A percentile compares a stretch with the other conserved stretches of the same genome.
These are phyloP conservation scores for Papilio machaon DNA, from an alignment of 1,140 invertebrate species.

Conservation along the genomic window DNA sequence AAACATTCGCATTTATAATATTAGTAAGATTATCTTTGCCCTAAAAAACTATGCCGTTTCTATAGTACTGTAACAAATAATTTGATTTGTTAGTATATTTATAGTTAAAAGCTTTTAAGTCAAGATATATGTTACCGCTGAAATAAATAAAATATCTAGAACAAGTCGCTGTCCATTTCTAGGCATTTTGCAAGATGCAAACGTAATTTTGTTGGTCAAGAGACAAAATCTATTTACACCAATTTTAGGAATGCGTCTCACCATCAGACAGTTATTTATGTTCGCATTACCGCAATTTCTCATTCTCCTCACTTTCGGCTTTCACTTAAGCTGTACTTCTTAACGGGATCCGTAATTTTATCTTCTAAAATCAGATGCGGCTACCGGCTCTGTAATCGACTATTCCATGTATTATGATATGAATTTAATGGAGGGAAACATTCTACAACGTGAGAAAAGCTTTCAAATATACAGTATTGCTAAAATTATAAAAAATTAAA, in stretches of 20 bases:
- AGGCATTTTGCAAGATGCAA: not conserved
- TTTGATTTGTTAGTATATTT: too few relatives aligned
- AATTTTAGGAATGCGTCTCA: constrained; percentile 24
- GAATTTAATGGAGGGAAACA: constrained; percentile 19
- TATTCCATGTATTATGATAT: constrained; percentile 11
- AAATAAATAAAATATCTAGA: not conserved
- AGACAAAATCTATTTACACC: not conserved
- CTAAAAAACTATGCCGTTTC: too few relatives aligned
- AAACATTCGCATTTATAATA: too few relatives aligned
- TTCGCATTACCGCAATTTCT: constrained; percentile 25
- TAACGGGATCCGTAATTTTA: constrained; percentile 19
- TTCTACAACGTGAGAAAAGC: not conserved
- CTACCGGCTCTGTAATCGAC: constrained; percentile 12
- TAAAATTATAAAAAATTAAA: not conserved
- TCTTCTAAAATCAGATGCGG: constrained; percentile 21
- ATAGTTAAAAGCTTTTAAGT: too few relatives aligned
- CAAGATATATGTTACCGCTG: too few relatives aligned
- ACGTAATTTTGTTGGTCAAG: not conserved
- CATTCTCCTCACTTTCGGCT: constrained; percentile 25
- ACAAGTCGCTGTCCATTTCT: not conserved
- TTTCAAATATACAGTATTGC: not conserved
- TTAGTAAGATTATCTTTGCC: too few relatives aligned
- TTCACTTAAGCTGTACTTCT: constrained; percentile 22
- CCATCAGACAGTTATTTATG: constrained; percentile 22
- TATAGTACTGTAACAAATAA: too few relatives aligned